phyloP scores from a whole-genome alignment of 2,888 invertebrate species.

The Polymixis flavicincta region DNA sequence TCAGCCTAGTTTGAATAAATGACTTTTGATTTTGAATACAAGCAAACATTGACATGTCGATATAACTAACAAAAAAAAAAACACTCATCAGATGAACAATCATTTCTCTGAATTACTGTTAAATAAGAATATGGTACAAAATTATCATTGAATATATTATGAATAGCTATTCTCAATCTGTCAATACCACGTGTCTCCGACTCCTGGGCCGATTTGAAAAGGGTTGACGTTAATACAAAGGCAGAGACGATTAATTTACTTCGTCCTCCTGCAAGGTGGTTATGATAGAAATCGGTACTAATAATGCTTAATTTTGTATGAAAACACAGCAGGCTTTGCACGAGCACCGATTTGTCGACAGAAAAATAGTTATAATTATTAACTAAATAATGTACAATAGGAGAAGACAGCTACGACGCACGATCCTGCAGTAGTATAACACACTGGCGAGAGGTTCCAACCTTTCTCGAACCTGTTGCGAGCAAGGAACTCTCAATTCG shows the following conservation, averaged over 20 bases:
- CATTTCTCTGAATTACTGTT: background rate
- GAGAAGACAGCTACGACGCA: no score
- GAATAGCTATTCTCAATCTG: constrained; percentile 49
- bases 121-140: constrained; percentile 1
- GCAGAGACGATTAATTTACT: constrained; percentile 58
- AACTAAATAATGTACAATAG: no score
- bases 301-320: constrained; percentile 29
- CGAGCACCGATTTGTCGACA: no score
- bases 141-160: constrained; percentile 17
- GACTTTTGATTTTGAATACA: no score
- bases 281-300: constrained; percentile 43
- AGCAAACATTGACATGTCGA: background rate
- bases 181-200: constrained; percentile 56
- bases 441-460: no score
- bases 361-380: no score
- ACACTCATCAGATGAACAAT: background rate
- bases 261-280: constrained; percentile 32
- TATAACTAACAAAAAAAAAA: background rate
- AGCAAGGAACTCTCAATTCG: no score
- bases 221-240: constrained; percentile 64
- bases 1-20: no score
- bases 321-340: background rate
- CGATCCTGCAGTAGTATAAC: no score
- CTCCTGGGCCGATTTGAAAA: constrained; percentile 47
- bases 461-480: no score